A percentile compares a stretch with the other conserved stretches of the same genome.
Conservation (phyloP, 2,888 invertebrate genomes). For the Euplexia lucipara region DNA sequence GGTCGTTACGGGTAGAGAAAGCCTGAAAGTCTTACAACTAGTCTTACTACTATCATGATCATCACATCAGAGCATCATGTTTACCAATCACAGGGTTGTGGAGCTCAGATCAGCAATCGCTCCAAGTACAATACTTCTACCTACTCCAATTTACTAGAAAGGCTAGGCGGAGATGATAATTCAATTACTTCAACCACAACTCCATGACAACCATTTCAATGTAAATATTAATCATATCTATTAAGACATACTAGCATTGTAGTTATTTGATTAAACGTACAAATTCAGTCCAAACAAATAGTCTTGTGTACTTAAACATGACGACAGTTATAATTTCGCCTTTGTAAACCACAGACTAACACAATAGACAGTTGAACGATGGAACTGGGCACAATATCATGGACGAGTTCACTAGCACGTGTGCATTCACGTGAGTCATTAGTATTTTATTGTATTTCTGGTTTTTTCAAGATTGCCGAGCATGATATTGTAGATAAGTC, state of each 20-base stretch:
- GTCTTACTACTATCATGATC: too few relatives aligned
- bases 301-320: conserved; percentile 28
- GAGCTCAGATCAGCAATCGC: too few relatives aligned
- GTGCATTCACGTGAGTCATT: conserved; percentile 22
- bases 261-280: conserved; percentile 42
- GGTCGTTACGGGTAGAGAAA: too few relatives aligned
- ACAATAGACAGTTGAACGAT: conserved; percentile 47
- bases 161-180: background rate
- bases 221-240: conserved; percentile 26
- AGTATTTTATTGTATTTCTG: conserved; percentile 15
- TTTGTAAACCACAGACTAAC: conserved; percentile 10
- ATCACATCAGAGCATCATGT: too few relatives aligned
- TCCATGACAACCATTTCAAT: conserved; percentile 19
- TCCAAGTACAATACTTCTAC: too few relatives aligned
- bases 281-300: conserved; percentile 40
- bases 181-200: background rate
- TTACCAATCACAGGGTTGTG: too few relatives aligned
- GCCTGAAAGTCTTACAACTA: too few relatives aligned
- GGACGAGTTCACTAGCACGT: conserved; percentile 21
- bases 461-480: conserved; percentile 25
- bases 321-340: conserved; percentile 23
- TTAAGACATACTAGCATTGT: conserved; percentile 3
- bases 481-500: conserved; percentile 5
- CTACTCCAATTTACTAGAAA: too few relatives aligned
- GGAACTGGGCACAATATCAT: conserved; percentile 36